A percentile compares a stretch with the other conserved stretches of the same genome.
Evolutionary conservation across 2,797 vertebrate species (phyloP).

Genomic region (Coccyzus lansbergi): DNA sequence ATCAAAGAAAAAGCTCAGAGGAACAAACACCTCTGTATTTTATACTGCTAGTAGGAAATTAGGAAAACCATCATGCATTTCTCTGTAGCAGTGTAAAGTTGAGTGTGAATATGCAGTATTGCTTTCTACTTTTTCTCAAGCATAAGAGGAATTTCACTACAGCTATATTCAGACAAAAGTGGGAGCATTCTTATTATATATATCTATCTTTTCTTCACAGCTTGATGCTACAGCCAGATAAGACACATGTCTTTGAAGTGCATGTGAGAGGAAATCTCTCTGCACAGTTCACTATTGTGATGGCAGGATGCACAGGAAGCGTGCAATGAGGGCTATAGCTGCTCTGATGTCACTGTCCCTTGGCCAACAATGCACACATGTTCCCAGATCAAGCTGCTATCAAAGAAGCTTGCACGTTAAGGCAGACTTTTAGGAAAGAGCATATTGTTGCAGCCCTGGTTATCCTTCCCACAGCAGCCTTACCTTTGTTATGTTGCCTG

Average conservation of each 20-base stretch:
- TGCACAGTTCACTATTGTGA: neutral
- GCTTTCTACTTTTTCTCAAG: neutral
- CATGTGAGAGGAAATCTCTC: neutral
- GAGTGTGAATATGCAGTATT: neutral
- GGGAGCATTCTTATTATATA: neutral
- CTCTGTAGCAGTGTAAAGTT: neutral
- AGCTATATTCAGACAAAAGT: neutral
- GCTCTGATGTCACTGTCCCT: neutral
- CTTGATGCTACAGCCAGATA: slow-evolving; percentile 7
- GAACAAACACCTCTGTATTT: neutral
- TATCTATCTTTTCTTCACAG: neutral
- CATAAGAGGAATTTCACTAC: neutral
- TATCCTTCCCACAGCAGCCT: neutral
- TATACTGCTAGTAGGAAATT: neutral
- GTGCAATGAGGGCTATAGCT: rapidly evolving
- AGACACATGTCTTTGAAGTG: neutral
- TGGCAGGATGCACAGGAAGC: slow-evolving; percentile 42
- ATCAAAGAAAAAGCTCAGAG: neutral
- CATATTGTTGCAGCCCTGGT: neutral
- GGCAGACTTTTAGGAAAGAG: neutral
- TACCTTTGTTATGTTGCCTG: neutral
- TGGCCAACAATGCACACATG: neutral
- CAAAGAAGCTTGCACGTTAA: neutral
- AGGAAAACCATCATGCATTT: neutral
- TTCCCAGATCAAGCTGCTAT: neutral